A percentile compares a stretch with the other conserved stretches of the same genome.
Evolutionary conservation across 1,140 invertebrate genomes (phyloP).

Genomic region (Bombus haemorrhoidalis): DNA sequence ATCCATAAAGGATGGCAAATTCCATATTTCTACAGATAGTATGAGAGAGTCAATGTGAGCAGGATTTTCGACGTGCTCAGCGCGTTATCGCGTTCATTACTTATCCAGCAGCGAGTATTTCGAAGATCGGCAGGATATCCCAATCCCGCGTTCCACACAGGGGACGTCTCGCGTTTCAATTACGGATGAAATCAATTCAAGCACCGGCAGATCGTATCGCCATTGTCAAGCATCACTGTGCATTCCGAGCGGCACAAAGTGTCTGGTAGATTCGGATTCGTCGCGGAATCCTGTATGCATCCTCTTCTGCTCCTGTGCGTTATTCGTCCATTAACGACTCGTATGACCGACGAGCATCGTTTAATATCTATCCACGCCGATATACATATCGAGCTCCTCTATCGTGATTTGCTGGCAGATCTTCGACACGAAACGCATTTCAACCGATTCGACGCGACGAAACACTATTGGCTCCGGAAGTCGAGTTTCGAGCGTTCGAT

Average conservation of each 20-base stretch:
- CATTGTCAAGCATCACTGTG: conserved; percentile 28
- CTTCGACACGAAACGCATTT: conserved; percentile 1
- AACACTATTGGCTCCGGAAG: background rate
- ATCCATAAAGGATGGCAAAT: background rate
- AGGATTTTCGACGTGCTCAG: background rate
- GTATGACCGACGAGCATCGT: background rate
- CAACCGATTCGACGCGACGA: background rate
- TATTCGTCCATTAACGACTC: conserved; percentile 8
- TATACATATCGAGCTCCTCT: background rate
- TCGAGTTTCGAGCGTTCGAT: background rate
- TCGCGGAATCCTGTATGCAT: conserved; percentile 1
- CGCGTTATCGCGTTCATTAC: conserved; percentile 7
- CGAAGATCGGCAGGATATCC: background rate
- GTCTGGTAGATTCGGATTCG: conserved; percentile 21
- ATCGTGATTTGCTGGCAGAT: background rate
- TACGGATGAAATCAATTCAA: conserved; percentile 38
- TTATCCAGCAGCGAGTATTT: background rate
- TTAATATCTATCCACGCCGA: background rate
- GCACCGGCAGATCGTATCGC: conserved; percentile 10
- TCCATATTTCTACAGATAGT: background rate
- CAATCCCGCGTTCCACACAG: background rate
- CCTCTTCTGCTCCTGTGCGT: background rate
- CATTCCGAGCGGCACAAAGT: conserved; percentile 36
- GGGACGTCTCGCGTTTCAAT: conserved; percentile 32
- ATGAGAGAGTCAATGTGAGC: background rate